phyloP scores from a whole-genome alignment of 2,113 vertebrate genomes.

The Turnix velox region DNA sequence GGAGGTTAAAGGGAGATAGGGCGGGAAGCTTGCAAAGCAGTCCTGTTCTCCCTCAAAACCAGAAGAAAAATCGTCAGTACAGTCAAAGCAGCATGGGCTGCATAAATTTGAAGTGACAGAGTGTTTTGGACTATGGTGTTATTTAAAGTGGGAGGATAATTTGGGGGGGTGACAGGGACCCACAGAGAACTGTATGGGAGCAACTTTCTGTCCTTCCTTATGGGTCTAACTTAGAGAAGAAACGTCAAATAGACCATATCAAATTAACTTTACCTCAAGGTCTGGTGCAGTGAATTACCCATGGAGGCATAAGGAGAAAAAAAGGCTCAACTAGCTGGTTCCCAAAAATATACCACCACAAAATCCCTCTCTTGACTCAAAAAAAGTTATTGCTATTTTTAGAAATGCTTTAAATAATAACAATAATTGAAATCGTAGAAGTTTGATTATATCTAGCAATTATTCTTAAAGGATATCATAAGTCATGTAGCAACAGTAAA shows the following conservation, averaged over 20 bases:
- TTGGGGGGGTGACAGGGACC: neutral
- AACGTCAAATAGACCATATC: neutral
- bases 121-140: neutral
- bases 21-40: neutral
- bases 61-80: neutral
- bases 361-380: neutral
- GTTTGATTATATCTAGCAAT: neutral
- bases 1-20: conserved; percentile 44
- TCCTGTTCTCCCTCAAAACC: conserved; percentile 58
- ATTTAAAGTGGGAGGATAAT: neutral
- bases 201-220: neutral
- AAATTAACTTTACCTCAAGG: neutral
- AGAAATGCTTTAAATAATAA: neutral
- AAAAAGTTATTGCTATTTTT: neutral
- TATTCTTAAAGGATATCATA: neutral
- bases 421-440: neutral
- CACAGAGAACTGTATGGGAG: neutral
- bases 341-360: neutral
- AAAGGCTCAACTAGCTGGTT: neutral
- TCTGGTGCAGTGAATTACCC: neutral
- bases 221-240: neutral
- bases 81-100: neutral
- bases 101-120: conserved; percentile 38
- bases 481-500: neutral
- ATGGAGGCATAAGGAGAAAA: neutral